Evolutionary conservation across 2,888 invertebrate genomes (phyloP), one percentile per base, ranked within the genome.

Genomic region (Sycophila texana): DNA sequence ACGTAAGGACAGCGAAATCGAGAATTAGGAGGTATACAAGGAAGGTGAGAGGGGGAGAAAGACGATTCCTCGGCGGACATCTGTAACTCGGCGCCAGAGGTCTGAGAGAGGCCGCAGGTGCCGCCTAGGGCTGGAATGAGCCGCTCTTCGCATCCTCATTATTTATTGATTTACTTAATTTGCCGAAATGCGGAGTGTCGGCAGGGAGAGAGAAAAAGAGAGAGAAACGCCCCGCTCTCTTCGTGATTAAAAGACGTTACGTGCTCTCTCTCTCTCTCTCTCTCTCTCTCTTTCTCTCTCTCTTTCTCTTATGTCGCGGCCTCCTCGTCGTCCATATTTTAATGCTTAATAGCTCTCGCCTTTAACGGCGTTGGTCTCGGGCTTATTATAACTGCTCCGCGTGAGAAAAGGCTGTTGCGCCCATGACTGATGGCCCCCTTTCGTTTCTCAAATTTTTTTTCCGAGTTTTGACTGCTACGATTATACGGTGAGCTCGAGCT

Each of bases 101-200:
- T 63, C 53, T 51, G 49, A 49, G 20, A 30, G 39, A 60, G 73
- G 74, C 70, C 78, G 78, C 77, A 74, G 78, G 75, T 75, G 77
- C 77, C 74, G 60, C 57, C 18, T 47, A 49, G n/a, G 30, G 73
- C 14, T 26, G 79, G 72, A 76, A 80, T 70, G 79, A 79, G 53
- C 81, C 55, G 39, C 39, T 39, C 39, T 39, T 39, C 39, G 39
- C 72, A 84, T 86, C 84, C 88, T 87, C 87, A 86, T 89, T 89
- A 89, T 89, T 89, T 88, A 89, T 89, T 88, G 87, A 89, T 90
- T 89, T 88, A 87, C 88, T 88, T 87, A 87, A 89, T 89, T 89
- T 86, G 86, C 86, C 87, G 86, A 86, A 86, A 86, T 39, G 39
- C 10, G 39, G 86, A 84, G 82, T 86, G 84, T 84, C 81, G 77